These are phyloP conservation scores for Agriopis aurantiaria DNA, from an alignment of 2,888 invertebrate genomes.

Conservation along the genomic window DNA sequence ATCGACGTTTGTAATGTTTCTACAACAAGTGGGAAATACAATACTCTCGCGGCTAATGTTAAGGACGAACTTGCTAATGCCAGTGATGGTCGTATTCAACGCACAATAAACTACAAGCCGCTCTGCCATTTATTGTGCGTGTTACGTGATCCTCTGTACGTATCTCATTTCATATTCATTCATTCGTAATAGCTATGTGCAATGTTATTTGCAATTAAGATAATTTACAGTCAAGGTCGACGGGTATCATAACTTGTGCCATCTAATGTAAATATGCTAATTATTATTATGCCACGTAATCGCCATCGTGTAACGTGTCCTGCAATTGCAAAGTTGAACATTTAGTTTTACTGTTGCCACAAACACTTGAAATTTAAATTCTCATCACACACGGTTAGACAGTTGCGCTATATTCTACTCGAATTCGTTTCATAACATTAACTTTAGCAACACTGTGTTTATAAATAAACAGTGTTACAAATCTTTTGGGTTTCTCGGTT, in stretches of 20 bases:
- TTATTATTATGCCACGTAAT: slow-evolving; percentile 9
- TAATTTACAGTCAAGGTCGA: slow-evolving; percentile 34
- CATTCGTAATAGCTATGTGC: slow-evolving; percentile 22
- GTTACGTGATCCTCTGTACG: slow-evolving; percentile 21
- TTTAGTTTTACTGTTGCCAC: slow-evolving; percentile 13
- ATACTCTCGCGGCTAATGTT: slow-evolving; percentile 9
- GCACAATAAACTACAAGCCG: slow-evolving; percentile 41
- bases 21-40: neutral
- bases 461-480: slow-evolving; percentile 45
- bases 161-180: slow-evolving; percentile 33
- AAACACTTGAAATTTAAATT: slow-evolving; percentile 27
- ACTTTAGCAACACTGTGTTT: slow-evolving; percentile 13
- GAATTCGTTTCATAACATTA: slow-evolving; percentile 55
- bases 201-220: slow-evolving; percentile 34
- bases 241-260: slow-evolving; percentile 25
- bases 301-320: slow-evolving; percentile 18
- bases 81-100: slow-evolving; percentile 32
- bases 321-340: slow-evolving; percentile 1
- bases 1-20: slow-evolving; percentile 2
- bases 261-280: slow-evolving; percentile 31
- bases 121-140: slow-evolving; percentile 35
- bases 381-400: slow-evolving; percentile 24
- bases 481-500: slow-evolving; percentile 35
- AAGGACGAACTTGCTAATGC: neutral
- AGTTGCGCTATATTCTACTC: slow-evolving; percentile 44